Evolutionary conservation across 2,888 invertebrate genomes (phyloP).

Genomic region (Antitype chi): DNA sequence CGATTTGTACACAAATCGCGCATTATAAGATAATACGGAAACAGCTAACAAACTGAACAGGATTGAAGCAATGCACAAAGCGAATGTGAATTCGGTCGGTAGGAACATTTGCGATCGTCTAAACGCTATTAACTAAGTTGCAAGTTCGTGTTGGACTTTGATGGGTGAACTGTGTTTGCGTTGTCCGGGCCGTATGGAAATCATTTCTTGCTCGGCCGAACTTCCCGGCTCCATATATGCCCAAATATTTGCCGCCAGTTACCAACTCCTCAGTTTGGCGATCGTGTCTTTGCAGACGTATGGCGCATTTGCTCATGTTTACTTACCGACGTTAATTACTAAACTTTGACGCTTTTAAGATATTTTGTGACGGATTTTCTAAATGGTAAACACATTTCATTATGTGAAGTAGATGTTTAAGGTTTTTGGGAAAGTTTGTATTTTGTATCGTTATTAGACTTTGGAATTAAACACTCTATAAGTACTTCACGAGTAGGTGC

Average conservation of each 20-base stretch:
- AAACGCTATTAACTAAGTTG: constrained; percentile 88
- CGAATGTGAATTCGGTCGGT: constrained; percentile 73
- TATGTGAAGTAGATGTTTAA: constrained; percentile 7
- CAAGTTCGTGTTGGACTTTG: constrained; percentile 87
- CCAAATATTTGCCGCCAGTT: constrained; percentile 87
- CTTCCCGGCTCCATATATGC: constrained; percentile 83
- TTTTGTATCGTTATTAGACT: constrained; percentile 21
- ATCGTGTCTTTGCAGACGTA: constrained; percentile 82
- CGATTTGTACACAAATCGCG: constrained; percentile 24
- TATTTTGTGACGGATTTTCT: constrained; percentile 57
- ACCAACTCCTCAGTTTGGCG: constrained; percentile 80
- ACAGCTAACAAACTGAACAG: constrained; percentile 39
- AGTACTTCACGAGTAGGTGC: neutral
- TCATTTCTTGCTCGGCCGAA: constrained; percentile 87
- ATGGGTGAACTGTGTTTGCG: constrained; percentile 86
- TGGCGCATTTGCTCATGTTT: constrained; percentile 78
- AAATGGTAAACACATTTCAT: constrained; percentile 46
- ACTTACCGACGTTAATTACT: constrained; percentile 74
- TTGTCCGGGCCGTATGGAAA: constrained; percentile 86
- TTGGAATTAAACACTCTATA: neutral
- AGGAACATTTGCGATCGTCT: constrained; percentile 81
- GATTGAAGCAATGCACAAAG: constrained; percentile 73
- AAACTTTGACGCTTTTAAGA: constrained; percentile 69
- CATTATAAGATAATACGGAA: constrained; percentile 45
- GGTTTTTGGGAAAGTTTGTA: constrained; percentile 20